Evolutionary conservation across 2,113 vertebrate genomes (phyloP), one percentile per base, ranked within the genome.

Genomic region (Corvus moneduloides): DNA sequence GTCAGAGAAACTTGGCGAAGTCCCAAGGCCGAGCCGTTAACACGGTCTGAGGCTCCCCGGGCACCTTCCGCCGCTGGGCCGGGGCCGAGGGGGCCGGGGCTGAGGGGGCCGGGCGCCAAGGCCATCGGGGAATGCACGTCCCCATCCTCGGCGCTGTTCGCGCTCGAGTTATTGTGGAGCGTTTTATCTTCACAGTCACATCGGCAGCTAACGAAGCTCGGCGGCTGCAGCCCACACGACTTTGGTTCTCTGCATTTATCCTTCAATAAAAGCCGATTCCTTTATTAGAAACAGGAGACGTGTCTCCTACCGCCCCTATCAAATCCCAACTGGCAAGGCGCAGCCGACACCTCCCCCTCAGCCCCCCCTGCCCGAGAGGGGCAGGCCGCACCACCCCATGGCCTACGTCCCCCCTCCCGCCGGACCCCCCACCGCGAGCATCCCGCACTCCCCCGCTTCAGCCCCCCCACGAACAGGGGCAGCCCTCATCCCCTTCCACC

Each of bases 231-330:
- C 96, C 97, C 95, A 94, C 96, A 96, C 94, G 90, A 93, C 96
- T 95, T 84, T 84, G 86, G 90, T 93, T 96, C 95, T 78, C 95
- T 93, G 94, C 95, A 94, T 93, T 96, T 96, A 97, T 96, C 97
- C 93, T 96, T 95, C 95, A 95, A 96, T 97, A 95, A 97, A 96
- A 97, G 96, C 94, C 91, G 96, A 56, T 91, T 96, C 95, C 96
- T 97, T 97, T 96, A 97, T 97, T 97, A 96, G 97, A 97, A 97
- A 96, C 97, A 97, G 97, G 93, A 97, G 95, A 96, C 94, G 94
- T 87, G 89, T 96, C 94, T 97, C 94, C 95, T 87, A 92, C 96
- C 95, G 91, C 95, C 96, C 91, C 91, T 92, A 94, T 82, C 96
- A 93, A 94, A 94, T 95, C 92, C 94, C 95, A 83, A 93, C 92